Evolutionary conservation across 2,113 vertebrate genomes (phyloP), one percentile per base, ranked within the genome.

Genomic region (Otolemur garnettii): DNA sequence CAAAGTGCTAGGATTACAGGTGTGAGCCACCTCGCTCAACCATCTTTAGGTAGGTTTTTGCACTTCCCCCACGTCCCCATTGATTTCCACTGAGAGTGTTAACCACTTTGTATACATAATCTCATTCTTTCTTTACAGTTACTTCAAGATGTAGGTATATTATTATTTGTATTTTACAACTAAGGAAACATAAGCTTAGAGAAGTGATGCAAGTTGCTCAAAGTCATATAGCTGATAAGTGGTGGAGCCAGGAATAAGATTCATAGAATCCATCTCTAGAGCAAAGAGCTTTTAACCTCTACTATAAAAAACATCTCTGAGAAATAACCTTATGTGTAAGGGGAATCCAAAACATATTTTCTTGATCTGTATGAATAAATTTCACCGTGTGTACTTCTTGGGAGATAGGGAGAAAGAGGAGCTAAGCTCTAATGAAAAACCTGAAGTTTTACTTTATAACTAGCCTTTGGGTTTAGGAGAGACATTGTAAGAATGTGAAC

Each of bases 121-220:
- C 26, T 68, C 62, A 64, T 45, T 93, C n/a, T 57, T 10, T 89
- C n/a, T 59, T 91, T 2, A 66, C 53, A 84, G 55, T 55, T 92
- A 72, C 21, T 13, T 8, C 24, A 62, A 75, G 28, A 93, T 81
- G 5, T 42, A 66, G 30, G 17, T 22, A 42, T 90, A 57, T 45
- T 92, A 26, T 86, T 88, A 18, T 84, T 95, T 26, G 22, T 19
- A 75, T 87, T 92, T 95, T 87, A 78, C 38, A 95, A 81, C 57
- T 30, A 87, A 75, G 45, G 55, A 91, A 83, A 53, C 79, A 33
- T 77, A 83, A 92, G 30, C 28, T 93, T 87, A 74, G 45, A 77
- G 53, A 96, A 45, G 13, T 85, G 88, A 79, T 13, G 55, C 26
- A 87, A 42, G 81, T 93, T 81, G 71, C 68, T 38, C 55, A 57